Base-by-base conservation (phyloP, 2,797 vertebrate species). In the Phoxinus dragarum region DNA sequence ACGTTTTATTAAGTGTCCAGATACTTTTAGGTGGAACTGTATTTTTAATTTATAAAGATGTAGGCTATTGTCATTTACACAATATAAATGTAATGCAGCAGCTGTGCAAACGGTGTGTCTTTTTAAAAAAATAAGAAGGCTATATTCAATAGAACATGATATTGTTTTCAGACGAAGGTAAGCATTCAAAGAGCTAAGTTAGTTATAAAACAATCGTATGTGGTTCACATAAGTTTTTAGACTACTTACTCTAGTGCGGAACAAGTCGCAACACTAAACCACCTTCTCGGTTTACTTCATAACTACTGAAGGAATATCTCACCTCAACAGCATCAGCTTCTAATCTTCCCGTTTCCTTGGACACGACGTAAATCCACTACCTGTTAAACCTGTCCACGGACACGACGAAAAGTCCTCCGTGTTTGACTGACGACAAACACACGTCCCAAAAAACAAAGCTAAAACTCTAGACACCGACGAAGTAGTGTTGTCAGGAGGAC, bases 281-380 rank as follows among this genome's bases (percentile, higher is more conserved):
- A 27, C 7, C 3, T 2, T 8, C n/a, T 11, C 3, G 40, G 7
- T 23, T 64, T 64, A 5, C 31, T 34, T 34, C 19, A 6, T 6
- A 47, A 16, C n/a, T 27, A 8, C n/a, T 44, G 16, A 52, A 52
- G 68, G 4, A 52, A 67, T 6, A 14, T 19, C 82, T 78, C 3
- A 78, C 82, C 82, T 84, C 74, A 47, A 59, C 27, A 54, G 72
- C 64, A 84, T 78, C 74, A 23, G 74, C 66, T 17, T 69, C 16
- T 23, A 23, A 40, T 54, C 73, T 40, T 38, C 82, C 82, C 47
- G 73, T 77, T 68, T 78, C 64, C 64, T 77, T 44, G 82, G 82
- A 77, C 74, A 76, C 82, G 1, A 27, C 31, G 44, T 84, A 84
- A 64, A 38, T 83, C 81, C 81, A 74, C 59, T 47, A 49, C 16